Conservation (phyloP, 2,888 invertebrate genomes). For the Temnothorax ravouxi region DNA sequence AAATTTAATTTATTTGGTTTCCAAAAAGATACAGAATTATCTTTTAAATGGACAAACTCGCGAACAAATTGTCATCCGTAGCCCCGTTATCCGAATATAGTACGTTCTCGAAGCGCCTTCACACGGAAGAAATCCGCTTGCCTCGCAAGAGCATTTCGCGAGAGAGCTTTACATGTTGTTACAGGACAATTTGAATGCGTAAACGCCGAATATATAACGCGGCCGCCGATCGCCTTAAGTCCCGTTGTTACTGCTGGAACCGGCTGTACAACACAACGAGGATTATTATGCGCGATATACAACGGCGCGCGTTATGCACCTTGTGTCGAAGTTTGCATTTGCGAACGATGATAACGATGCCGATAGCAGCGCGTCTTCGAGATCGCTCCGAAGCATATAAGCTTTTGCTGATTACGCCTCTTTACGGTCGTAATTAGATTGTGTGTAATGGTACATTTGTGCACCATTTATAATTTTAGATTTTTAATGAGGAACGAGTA, state of each 20-base stretch:
- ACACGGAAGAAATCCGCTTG: slow-evolving; percentile 35
- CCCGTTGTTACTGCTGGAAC: slow-evolving; percentile 57
- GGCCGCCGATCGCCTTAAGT: slow-evolving; percentile 36
- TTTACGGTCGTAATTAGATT: background rate
- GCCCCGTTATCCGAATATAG: slow-evolving; percentile 46
- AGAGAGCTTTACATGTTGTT: slow-evolving; percentile 55
- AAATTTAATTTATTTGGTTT: background rate
- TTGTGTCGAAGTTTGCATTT: slow-evolving; percentile 57
- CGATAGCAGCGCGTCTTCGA: slow-evolving; percentile 34
- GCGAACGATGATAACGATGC: slow-evolving; percentile 64
- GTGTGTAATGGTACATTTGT: background rate
- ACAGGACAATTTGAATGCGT: slow-evolving; percentile 59
- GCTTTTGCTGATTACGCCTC: slow-evolving; percentile 9
- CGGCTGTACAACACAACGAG: slow-evolving; percentile 58
- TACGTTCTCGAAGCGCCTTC: background rate
- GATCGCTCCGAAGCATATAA: background rate
- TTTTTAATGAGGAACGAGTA: background rate
- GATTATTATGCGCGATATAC: slow-evolving; percentile 66
- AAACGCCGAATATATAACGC: slow-evolving; percentile 53
- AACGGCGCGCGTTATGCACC: slow-evolving; percentile 60
- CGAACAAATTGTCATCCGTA: slow-evolving; percentile 35
- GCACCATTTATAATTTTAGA: background rate
- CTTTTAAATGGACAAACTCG: slow-evolving; percentile 31
- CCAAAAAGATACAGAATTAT: slow-evolving; percentile 21
- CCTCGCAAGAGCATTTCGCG: slow-evolving; percentile 4